phyloP scores from a whole-genome alignment of 2,888 invertebrate genomes.

The Hylaea fasciaria region DNA sequence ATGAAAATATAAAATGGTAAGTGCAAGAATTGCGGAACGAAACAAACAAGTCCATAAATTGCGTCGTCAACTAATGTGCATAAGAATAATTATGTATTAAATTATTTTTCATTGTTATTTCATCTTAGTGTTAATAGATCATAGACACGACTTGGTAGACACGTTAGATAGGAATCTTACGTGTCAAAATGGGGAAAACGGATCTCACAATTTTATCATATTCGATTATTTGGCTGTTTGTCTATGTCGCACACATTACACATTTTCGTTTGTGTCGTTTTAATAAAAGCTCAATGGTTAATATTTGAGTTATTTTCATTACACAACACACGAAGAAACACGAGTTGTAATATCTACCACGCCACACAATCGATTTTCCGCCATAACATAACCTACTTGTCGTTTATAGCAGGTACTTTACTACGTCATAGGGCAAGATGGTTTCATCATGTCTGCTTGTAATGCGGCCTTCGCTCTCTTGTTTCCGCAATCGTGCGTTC shows the following conservation, averaged over 20 bases:
- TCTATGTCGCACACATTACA: no score
- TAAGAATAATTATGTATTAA: neutral
- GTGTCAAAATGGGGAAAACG: no score
- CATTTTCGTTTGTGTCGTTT: no score
- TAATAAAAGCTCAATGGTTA: no score
- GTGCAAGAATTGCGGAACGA: neutral
- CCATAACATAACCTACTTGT: conserved; percentile 14
- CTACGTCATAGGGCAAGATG: conserved; percentile 61
- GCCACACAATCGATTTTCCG: no score
- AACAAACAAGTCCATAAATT: neutral
- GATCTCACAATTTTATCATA: no score
- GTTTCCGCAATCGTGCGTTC: conserved; percentile 79
- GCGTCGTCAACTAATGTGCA: neutral
- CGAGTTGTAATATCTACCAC: no score
- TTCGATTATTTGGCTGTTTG: no score
- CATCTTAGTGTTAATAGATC: neutral
- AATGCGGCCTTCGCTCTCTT: conserved; percentile 60
- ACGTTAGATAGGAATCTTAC: no score
- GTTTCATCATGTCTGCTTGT: conserved; percentile 65
- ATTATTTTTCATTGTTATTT: neutral
- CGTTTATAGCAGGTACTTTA: conserved; percentile 29
- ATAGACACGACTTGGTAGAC: neutral
- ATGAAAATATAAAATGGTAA: neutral
- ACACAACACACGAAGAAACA: no score
- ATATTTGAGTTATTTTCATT: no score